These are phyloP conservation scores for Hermatobates lingyangjiaoensis DNA, from an alignment of 1,140 invertebrate genomes.

Conservation along the genomic window DNA sequence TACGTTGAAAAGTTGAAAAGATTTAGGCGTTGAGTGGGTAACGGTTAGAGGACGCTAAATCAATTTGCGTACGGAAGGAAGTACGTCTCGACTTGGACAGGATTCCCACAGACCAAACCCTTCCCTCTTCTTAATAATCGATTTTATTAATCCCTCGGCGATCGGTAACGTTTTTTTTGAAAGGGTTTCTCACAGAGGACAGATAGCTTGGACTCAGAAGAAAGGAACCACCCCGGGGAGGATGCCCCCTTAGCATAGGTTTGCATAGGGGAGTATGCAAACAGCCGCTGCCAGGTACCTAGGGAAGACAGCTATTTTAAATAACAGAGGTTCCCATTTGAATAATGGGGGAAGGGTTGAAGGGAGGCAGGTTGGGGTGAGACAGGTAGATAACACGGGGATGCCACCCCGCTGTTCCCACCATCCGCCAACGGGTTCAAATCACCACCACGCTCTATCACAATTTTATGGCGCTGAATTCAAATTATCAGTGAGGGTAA, in stretches of 20 bases:
- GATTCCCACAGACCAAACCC: conserved; percentile 4
- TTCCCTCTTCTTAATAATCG: conserved; percentile 6
- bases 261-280: conserved; percentile 2
- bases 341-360: conserved; percentile 5
- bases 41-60: neutral
- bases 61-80: conserved; percentile 2
- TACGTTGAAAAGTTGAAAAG: neutral
- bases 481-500: too few species aligned
- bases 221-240: neutral
- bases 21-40: neutral
- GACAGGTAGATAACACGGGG: too few species aligned
- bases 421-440: neutral
- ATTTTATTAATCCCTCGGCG: conserved; percentile 8
- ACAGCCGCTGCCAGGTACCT: neutral
- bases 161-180: conserved; percentile 5
- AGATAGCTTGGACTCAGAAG: neutral
- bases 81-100: neutral
- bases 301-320: conserved; percentile 12
- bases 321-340: conserved; percentile 9
- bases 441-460: conserved; percentile 3
- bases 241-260: neutral
- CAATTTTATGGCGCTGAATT: conserved; percentile 7
- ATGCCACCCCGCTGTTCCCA: conserved; percentile 3
- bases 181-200: neutral
- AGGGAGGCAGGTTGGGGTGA: neutral